Evolutionary conservation across 2,113 vertebrate genomes (phyloP).

Genomic region (Falco punctatus): DNA sequence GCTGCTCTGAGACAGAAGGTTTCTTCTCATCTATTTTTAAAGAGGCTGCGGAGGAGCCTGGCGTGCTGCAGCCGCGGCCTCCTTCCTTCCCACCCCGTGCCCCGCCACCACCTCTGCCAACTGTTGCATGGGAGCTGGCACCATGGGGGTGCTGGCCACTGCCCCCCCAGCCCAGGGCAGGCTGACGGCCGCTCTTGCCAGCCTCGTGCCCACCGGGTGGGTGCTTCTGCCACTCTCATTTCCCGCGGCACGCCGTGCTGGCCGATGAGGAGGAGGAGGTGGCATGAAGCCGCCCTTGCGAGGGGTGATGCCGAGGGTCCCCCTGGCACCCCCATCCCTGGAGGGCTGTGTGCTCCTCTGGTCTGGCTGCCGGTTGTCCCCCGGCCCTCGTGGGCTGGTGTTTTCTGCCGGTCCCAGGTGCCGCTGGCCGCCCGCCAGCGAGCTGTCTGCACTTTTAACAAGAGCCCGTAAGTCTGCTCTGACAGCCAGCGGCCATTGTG

Average conservation of each 20-base stretch:
- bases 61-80: not conserved
- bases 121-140: not conserved
- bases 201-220: rapidly evolving
- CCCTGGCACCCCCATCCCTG: not conserved
- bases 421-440: not conserved
- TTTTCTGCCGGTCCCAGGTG: constrained; percentile 38
- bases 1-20: constrained; percentile 74
- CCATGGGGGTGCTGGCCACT: rapidly evolving
- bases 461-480: constrained; percentile 23
- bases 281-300: not conserved
- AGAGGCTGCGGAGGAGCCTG: constrained; percentile 80
- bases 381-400: not conserved
- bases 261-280: not conserved
- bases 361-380: not conserved
- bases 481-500: constrained; percentile 46
- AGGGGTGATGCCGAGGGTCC: not conserved
- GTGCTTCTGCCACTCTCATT: not conserved
- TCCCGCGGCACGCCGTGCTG: not conserved
- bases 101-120: not conserved
- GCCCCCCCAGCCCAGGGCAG: not conserved
- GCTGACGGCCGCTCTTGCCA: rapidly evolving
- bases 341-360: not conserved
- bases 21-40: constrained; percentile 83
- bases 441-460: constrained; percentile 31
- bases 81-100: not conserved